Base-by-base conservation (phyloP, 2,113 vertebrate species). In the Triplophysa tibetana region DNA sequence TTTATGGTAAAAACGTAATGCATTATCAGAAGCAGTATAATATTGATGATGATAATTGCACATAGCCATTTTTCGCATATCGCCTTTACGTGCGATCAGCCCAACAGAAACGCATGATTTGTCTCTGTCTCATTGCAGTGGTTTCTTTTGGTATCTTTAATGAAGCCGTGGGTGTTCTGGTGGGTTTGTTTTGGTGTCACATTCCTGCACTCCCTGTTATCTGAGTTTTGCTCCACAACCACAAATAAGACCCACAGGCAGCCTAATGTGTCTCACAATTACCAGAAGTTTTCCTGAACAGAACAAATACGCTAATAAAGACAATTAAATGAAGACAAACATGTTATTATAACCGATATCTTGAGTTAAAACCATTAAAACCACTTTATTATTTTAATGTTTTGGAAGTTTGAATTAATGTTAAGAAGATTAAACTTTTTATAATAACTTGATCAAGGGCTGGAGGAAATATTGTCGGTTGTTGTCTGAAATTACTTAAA, bases 101-200 rank as follows among this genome's bases (percentile, higher is more conserved):
- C 24, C 58, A 38, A 62, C 38, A 19, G n/a, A 70, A 52, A 26
- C 72, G 68, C 60, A 16, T 73, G 52, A 56, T 64, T 73, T 65
- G 26, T 80, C 29, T 80, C 23, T 52, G 50, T 52, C 68, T 70
- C 54, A n/a, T 9, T 64, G 50, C 64, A 65, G 54, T 56, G 61
- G 50, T 70, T 73, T 43, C 14, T 50, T 56, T 65, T 29, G 23
- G 48, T 54, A 13, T 24, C 61, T 58, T 69, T 73, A 72, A 43
- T 64, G 58, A 41, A 41, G 21, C 73, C 62, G 73, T 75, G 65
- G 48, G 76, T 69, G 54, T 58, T 58, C 19, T 58, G 48, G 48
- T 43, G 50, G 14, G 29, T 63, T 75, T 74, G 54, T 74, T 74
- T 74, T 41, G 72, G 62, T 62, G 21, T 16, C 38, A 63, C 2